These are phyloP conservation scores for Chaitophorus viminalis DNA, from an alignment of 2,888 invertebrate species.

Conservation along the genomic window DNA sequence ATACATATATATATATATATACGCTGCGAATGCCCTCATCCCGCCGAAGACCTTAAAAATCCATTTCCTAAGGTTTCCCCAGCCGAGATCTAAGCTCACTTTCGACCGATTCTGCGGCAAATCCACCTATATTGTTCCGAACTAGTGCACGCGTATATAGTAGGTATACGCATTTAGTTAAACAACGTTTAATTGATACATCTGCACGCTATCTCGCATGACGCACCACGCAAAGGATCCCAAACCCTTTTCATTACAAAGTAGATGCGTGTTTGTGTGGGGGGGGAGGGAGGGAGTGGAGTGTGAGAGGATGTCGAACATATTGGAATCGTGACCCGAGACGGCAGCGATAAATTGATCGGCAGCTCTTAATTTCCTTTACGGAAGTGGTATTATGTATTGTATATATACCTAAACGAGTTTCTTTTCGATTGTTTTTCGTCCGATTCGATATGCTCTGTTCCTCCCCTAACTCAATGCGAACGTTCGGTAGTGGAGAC, in stretches of 20 bases:
- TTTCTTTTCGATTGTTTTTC: background rate
- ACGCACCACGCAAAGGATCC: slow-evolving; percentile 29
- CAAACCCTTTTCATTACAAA: background rate
- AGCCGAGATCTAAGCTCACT: no score
- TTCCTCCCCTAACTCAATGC: background rate
- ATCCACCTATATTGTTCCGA: background rate
- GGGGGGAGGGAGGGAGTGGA: background rate
- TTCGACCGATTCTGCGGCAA: background rate
- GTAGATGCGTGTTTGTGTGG: background rate
- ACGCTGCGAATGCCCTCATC: background rate
- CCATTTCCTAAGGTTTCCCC: background rate
- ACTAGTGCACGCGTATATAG: background rate
- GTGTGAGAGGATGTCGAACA: background rate
- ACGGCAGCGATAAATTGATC: slow-evolving; percentile 14
- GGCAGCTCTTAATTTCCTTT: slow-evolving; percentile 31
- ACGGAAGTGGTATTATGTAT: no score
- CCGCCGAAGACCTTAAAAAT: background rate
- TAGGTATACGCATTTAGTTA: background rate
- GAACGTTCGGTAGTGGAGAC: background rate
- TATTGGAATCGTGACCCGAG: slow-evolving; percentile 5
- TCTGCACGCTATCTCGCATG: slow-evolving; percentile 55
- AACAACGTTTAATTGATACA: slow-evolving; percentile 21
- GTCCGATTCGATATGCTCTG: no score
- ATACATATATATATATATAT: no score
- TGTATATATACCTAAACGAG: background rate